Conservation (phyloP, 2,797 vertebrate genomes). For the Arctocebus calabarensis region DNA sequence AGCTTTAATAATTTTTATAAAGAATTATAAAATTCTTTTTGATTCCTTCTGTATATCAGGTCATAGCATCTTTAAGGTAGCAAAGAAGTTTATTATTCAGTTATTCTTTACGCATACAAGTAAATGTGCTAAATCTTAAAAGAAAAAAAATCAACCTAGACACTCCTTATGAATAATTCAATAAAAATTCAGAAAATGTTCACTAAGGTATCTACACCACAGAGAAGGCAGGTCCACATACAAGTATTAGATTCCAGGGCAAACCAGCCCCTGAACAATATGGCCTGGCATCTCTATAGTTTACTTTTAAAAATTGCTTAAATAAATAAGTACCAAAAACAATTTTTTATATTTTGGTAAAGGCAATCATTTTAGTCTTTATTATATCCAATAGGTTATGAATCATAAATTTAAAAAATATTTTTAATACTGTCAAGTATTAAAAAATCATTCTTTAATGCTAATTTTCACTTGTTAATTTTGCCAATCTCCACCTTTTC, state of each 20-base stretch:
- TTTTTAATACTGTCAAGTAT: neutral
- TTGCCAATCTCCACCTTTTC: neutral
- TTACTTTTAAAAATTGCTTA: neutral
- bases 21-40: neutral
- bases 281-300: neutral
- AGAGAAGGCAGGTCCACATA: neutral
- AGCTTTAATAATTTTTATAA: neutral
- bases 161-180: neutral
- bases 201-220: neutral
- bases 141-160: conserved; percentile 9
- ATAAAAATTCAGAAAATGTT: neutral
- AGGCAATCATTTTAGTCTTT: conserved; percentile 26
- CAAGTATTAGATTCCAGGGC: neutral
- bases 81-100: conserved; percentile 28
- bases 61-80: conserved; percentile 17
- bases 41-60: neutral
- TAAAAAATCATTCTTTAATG: neutral
- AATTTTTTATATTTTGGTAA: neutral
- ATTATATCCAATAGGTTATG: neutral
- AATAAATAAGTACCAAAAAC: neutral
- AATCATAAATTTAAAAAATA: neutral
- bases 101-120: neutral
- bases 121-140: neutral
- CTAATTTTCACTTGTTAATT: conserved; percentile 48
- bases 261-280: neutral